phyloP scores from a whole-genome alignment of 2,797 vertebrate genomes.

The Odontamblyopus rebecca region DNA sequence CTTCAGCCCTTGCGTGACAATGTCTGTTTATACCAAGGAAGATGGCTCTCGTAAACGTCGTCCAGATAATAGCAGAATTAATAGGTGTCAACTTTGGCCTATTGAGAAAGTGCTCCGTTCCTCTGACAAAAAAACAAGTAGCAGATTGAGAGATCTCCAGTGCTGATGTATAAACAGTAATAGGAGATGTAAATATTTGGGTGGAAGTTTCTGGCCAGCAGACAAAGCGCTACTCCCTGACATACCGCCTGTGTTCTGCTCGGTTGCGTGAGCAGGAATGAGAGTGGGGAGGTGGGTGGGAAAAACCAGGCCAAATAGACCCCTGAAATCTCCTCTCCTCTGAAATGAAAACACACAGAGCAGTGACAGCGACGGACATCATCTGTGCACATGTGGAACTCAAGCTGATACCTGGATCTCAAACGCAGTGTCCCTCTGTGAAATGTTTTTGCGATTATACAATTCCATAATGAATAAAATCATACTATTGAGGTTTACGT shows the following conservation, averaged over 20 bases:
- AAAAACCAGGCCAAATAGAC: conserved; percentile 72
- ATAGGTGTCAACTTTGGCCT: conserved; percentile 51
- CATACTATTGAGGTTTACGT: neutral
- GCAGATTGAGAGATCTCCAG: conserved; percentile 80
- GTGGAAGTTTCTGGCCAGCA: conserved; percentile 85
- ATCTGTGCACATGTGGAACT: conserved; percentile 56
- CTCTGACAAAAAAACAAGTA: conserved; percentile 76
- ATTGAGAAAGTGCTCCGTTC: conserved; percentile 73
- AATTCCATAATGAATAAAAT: neutral
- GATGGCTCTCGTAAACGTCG: conserved; percentile 64
- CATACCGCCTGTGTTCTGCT: conserved; percentile 79
- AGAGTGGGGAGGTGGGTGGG: conserved; percentile 70
- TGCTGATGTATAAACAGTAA: conserved; percentile 93
- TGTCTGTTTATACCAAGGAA: conserved; percentile 48
- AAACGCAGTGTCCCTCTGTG: neutral
- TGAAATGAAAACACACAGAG: conserved; percentile 73
- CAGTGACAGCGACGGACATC: conserved; percentile 69
- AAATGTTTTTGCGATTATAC: neutral
- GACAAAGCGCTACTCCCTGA: conserved; percentile 82
- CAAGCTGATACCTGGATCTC: neutral
- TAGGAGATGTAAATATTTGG: conserved; percentile 98
- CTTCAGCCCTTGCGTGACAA: conserved; percentile 32
- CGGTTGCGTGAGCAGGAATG: conserved; percentile 76
- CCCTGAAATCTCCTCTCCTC: conserved; percentile 62
- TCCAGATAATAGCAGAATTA: conserved; percentile 58